Evolutionary conservation across 2,888 invertebrate species (phyloP).

Genomic region (Drosophila algonquin): DNA sequence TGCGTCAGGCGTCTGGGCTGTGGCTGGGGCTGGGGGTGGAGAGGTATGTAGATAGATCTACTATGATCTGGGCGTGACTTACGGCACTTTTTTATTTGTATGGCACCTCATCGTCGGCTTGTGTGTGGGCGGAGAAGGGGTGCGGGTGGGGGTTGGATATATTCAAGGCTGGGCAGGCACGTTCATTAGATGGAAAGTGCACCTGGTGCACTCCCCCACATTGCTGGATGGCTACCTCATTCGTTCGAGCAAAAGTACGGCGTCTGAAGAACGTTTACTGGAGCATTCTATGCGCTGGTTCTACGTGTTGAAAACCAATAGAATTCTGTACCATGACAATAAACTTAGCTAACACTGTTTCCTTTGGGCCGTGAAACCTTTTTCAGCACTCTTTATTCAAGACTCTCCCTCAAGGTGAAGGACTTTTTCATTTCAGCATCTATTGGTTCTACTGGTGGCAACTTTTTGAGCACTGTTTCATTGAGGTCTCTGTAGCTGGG

Average conservation of each 20-base stretch:
- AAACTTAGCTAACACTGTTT: neutral
- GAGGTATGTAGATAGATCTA: neutral
- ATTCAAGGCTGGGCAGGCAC: constrained; percentile 59
- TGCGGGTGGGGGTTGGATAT: constrained; percentile 3
- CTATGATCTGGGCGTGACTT: constrained; percentile 73
- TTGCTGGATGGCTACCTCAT: constrained; percentile 4
- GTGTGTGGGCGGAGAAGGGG: too few species aligned
- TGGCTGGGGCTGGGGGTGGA: neutral
- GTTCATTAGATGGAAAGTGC: constrained; percentile 44
- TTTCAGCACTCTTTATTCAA: neutral
- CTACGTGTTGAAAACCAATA: neutral
- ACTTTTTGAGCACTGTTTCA: too few species aligned
- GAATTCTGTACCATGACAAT: neutral
- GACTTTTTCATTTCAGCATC: too few species aligned
- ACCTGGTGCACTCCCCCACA: constrained; percentile 41
- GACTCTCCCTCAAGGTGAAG: too few species aligned
- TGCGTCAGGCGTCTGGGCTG: constrained; percentile 72
- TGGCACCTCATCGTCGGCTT: constrained; percentile 16
- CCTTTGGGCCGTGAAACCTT: neutral
- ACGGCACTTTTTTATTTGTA: constrained; percentile 61
- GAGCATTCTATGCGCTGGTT: neutral
- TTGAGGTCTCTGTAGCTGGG: too few species aligned
- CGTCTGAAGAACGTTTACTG: neutral
- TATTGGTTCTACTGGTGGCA: too few species aligned
- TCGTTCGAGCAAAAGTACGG: neutral